Base-by-base conservation (phyloP, 2,113 vertebrate genomes). In the Melanerpes aurifrons region DNA sequence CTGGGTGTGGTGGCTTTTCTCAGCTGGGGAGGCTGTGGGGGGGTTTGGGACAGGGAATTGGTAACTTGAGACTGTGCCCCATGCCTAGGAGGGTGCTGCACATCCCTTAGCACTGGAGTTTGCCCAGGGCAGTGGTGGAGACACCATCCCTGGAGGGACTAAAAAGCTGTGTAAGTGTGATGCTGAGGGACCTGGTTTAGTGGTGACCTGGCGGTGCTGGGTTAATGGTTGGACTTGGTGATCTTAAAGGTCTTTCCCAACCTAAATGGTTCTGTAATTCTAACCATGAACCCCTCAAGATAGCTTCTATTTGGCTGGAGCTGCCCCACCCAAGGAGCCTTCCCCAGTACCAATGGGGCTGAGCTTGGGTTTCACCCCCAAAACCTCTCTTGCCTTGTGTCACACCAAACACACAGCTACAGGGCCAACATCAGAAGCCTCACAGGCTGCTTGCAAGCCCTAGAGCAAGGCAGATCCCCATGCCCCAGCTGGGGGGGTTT, bases 1-100 rank as follows among this genome's bases (percentile, higher is more conserved):
- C 57, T 71, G 63, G 68, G 3, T 62, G 68, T 50, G 66, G 21
- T 82, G 84, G 61, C 24, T 80, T n/a, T 53, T 31, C 82, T 85
- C 63, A 45, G 25, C 28, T 1, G 4, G 37, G 66, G 56, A 19
- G 87, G 40, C 35, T 1, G 0, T 0, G 0, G 12, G 0, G 0
- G 16, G 19, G 17, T 8, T 66, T 69, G 45, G n/a, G 74, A 2
- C 32, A 31, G 53, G 15, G n/a, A 57, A 71, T 71, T n/a, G 61
- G 84, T 32, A 21, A 63, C 16, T 25, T 16, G 16, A 75, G 70
- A 47, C 28, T 43, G 4, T 62, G 54, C 24, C 64, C 29, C 0
- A 0, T 32, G 37, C 21, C 40, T 48, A 35, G 29, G 53, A 21
- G n/a, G 15, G 43, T 43, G 45, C 25, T 69, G 35, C n/a, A 14